These are phyloP conservation scores for Ctenochaetus hawaiiensis DNA, from an alignment of 2,797 vertebrate genomes.

Conservation along the genomic window DNA sequence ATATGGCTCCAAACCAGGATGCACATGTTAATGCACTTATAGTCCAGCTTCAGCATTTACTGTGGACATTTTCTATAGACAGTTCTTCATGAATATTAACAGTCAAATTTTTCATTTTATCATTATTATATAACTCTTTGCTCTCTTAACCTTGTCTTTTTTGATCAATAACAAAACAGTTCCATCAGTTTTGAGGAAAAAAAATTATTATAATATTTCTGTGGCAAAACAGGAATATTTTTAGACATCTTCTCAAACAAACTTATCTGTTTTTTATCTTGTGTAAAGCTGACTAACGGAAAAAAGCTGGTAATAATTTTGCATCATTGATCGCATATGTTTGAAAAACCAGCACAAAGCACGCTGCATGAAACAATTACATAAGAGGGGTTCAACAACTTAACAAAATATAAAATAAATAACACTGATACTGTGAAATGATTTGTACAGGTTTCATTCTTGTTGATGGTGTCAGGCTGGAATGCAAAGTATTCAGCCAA, in stretches of 20 bases:
- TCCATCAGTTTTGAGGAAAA: neutral
- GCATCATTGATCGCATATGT: conserved; percentile 30
- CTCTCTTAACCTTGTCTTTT: neutral
- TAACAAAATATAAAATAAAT: conserved; percentile 36
- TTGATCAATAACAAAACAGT: neutral
- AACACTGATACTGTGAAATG: conserved; percentile 47
- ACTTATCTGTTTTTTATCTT: conserved; percentile 24
- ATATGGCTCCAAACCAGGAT: too few species aligned
- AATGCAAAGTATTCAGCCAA: conserved; percentile 61
- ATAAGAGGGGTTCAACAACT: conserved; percentile 26
- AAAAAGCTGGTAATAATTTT: conserved; percentile 26
- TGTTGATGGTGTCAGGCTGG: conserved; percentile 51
- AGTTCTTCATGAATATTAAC: neutral
- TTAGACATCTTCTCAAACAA: conserved; percentile 18
- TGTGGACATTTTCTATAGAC: too few species aligned
- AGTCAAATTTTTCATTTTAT: neutral
- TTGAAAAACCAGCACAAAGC: conserved; percentile 20
- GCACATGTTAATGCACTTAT: too few species aligned
- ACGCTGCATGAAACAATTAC: conserved; percentile 44
- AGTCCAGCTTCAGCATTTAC: too few species aligned
- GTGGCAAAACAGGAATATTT: conserved; percentile 13
- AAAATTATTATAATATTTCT: neutral
- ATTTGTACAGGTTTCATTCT: conserved; percentile 26
- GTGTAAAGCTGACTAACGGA: conserved; percentile 9
- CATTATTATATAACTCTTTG: neutral